Percentiles rank a stretch among this genome's conserved stretches.
phyloP scores from a whole-genome alignment of 2,113 vertebrate genomes.

The Melanostigma gelatinosum region DNA sequence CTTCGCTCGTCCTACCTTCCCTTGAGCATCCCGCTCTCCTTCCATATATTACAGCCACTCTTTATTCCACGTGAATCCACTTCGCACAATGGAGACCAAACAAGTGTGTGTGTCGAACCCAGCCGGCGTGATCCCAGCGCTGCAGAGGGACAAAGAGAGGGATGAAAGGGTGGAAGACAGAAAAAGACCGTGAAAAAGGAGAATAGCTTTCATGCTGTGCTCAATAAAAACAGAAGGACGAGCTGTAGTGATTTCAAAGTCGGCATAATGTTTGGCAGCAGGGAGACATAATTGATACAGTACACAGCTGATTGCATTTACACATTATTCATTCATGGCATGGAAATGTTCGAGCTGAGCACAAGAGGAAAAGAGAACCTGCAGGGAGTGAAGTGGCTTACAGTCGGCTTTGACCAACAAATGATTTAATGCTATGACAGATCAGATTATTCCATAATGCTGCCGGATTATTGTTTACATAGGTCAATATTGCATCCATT shows the following conservation, averaged over 20 bases:
- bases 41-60: constrained; percentile 60
- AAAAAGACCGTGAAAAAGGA: neutral
- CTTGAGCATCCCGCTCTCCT: constrained; percentile 31
- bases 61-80: constrained; percentile 67
- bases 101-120: constrained; percentile 69
- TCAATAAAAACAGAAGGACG: neutral
- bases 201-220: neutral
- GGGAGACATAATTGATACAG: too few species aligned
- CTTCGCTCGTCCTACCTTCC: constrained; percentile 24
- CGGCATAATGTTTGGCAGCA: constrained; percentile 2
- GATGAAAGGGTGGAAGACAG: constrained; percentile 3
- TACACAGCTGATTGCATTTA: neutral
- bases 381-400: neutral
- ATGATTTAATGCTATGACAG: neutral
- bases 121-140: constrained; percentile 54
- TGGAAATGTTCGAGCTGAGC: neutral
- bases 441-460: neutral
- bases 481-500: too few species aligned
- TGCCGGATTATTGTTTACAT: too few species aligned
- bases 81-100: constrained; percentile 61
- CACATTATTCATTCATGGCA: neutral
- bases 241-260: neutral
- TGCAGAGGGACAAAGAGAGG: constrained; percentile 23
- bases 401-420: neutral
- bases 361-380: neutral